A percentile compares a stretch with the other conserved stretches of the same genome.
These are phyloP conservation scores for Eospalax fontanierii DNA, from an alignment of 2,797 vertebrate genomes.

Conservation along the genomic window DNA sequence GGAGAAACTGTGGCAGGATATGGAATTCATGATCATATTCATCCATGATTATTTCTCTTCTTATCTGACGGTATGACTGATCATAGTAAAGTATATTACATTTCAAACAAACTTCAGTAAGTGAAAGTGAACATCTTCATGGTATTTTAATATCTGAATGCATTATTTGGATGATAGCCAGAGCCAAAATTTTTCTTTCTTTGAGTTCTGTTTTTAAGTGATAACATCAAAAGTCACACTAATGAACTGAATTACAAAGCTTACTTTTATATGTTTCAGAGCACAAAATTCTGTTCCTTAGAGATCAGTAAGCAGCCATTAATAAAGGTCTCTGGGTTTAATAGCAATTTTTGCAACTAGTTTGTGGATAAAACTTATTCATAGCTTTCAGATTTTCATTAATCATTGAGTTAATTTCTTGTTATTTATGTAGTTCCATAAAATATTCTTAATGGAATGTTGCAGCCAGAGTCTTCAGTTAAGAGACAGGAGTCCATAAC, in stretches of 20 bases:
- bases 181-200: background rate
- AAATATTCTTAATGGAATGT: background rate
- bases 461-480: background rate
- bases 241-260: background rate
- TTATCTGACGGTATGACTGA: background rate
- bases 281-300: background rate
- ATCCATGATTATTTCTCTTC: background rate
- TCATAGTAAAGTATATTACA: background rate
- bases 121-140: background rate
- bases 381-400: background rate
- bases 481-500: background rate
- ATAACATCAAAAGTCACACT: background rate
- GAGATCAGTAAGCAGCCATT: background rate
- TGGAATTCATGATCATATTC: background rate
- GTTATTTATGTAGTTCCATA: background rate
- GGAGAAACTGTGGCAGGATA: background rate
- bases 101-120: slow-evolving; percentile 50
- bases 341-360: background rate
- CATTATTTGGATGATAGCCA: background rate
- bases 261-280: background rate
- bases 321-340: background rate
- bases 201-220: slow-evolving; percentile 32
- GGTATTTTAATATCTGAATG: background rate
- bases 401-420: background rate
- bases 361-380: background rate